phyloP scores from a whole-genome alignment of 2,113 vertebrate genomes.

The Callospermophilus lateralis region DNA sequence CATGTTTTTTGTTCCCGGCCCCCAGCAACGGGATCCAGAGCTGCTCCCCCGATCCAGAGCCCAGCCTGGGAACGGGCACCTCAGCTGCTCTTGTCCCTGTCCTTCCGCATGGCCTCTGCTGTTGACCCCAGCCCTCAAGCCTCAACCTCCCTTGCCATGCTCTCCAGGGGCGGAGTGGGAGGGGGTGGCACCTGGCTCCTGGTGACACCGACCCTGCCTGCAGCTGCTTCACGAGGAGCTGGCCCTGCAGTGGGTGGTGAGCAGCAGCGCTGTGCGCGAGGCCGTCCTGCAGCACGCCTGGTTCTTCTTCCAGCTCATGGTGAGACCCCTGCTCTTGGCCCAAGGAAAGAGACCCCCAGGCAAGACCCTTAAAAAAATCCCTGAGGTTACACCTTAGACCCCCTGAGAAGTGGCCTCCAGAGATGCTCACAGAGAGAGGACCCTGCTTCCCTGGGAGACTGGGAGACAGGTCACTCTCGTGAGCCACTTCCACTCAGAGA shows the following conservation, averaged over 20 bases:
- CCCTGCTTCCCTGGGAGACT: neutral
- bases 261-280: conserved; percentile 91
- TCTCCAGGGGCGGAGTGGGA: neutral
- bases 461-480: neutral
- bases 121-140: neutral
- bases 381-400: neutral
- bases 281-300: conserved; percentile 93
- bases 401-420: neutral
- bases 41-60: neutral
- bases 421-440: neutral
- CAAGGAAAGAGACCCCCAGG: accelerated
- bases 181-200: neutral
- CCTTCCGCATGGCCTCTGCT: conserved; percentile 36
- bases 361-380: neutral
- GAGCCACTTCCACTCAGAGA: neutral
- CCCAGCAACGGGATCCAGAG: neutral
- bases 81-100: neutral
- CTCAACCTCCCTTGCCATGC: neutral
- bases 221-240: conserved; percentile 95
- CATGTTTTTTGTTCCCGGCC: neutral
- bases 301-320: conserved; percentile 97
- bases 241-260: conserved; percentile 96
- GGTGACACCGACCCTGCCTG: neutral
- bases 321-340: conserved; percentile 71
- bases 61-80: neutral